These are phyloP conservation scores for Piprites chloris DNA, from an alignment of 2,113 vertebrate genomes.

Conservation along the genomic window DNA sequence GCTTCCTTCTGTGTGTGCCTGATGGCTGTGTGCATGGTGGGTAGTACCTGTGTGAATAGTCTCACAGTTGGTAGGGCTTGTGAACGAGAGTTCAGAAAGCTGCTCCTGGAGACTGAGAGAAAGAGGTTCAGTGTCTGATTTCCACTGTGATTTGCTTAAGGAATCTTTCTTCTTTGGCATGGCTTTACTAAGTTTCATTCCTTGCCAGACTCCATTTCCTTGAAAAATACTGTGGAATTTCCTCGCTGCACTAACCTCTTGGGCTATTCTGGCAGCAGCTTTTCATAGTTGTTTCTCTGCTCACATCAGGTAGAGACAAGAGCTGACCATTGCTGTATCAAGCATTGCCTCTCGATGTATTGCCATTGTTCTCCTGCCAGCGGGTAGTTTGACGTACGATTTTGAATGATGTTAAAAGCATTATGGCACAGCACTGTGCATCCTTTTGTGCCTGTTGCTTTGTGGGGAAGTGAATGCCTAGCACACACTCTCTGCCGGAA, in stretches of 20 bases:
- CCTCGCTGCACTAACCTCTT: slow-evolving; percentile 10
- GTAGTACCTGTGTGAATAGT: background rate
- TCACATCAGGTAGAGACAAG: slow-evolving; percentile 57
- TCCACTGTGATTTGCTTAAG: background rate
- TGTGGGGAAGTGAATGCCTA: background rate
- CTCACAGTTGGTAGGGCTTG: background rate
- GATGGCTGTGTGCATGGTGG: rapidly evolving
- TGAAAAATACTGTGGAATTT: slow-evolving; percentile 41
- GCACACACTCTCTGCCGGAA: background rate
- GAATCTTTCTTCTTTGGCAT: background rate
- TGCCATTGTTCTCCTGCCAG: background rate
- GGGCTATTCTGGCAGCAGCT: slow-evolving; percentile 62
- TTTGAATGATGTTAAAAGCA: background rate
- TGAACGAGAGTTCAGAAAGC: background rate
- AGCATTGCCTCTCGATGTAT: background rate
- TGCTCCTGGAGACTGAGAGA: background rate
- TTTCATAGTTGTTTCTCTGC: slow-evolving; percentile 70
- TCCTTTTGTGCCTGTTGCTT: background rate
- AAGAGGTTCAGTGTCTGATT: background rate
- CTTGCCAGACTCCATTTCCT: slow-evolving; percentile 42
- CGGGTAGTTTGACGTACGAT: background rate
- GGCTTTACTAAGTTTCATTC: background rate
- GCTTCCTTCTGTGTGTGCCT: background rate
- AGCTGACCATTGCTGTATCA: background rate
- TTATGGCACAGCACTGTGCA: background rate